Conservation (phyloP, 2,797 vertebrate genomes). For the Microctenopoma steveboyesi region DNA sequence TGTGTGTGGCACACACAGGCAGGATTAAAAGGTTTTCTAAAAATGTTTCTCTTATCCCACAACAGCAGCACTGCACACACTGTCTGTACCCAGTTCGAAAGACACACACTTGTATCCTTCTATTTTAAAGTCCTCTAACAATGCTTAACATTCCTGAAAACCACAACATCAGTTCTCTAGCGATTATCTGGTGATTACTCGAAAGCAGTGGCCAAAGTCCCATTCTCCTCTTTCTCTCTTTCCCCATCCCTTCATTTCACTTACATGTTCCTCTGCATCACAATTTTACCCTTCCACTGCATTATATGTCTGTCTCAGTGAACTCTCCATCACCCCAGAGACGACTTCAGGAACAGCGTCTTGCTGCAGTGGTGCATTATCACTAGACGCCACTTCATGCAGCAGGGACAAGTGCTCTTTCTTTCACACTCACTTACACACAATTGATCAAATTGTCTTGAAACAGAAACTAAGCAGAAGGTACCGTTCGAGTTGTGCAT, state of each 20-base stretch:
- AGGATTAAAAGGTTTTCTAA: constrained; percentile 44
- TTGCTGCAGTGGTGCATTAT: constrained; percentile 39
- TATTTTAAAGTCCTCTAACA: constrained; percentile 42
- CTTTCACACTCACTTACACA: neutral
- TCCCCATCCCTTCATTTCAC: neutral
- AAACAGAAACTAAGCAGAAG: neutral
- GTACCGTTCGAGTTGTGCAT: too few relatives aligned
- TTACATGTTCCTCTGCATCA: constrained; percentile 1
- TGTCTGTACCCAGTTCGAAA: constrained; percentile 37
- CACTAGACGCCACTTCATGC: constrained; percentile 5
- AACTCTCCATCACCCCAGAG: constrained; percentile 48
- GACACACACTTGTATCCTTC: constrained; percentile 23
- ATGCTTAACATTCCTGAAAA: constrained; percentile 31
- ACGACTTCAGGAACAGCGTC: constrained; percentile 30
- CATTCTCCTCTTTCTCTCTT: constrained; percentile 1
- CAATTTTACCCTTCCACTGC: neutral
- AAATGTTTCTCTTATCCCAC: constrained; percentile 34
- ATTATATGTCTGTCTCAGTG: constrained; percentile 15
- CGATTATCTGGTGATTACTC: constrained; percentile 56
- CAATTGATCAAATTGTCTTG: neutral
- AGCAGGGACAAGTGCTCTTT: constrained; percentile 8
- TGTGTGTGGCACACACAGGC: neutral
- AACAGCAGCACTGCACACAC: constrained; percentile 44
- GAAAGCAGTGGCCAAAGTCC: constrained; percentile 33
- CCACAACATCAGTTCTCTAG: constrained; percentile 57